Conservation (phyloP, 2,113 vertebrate genomes). For the Apodemus speciosus region DNA sequence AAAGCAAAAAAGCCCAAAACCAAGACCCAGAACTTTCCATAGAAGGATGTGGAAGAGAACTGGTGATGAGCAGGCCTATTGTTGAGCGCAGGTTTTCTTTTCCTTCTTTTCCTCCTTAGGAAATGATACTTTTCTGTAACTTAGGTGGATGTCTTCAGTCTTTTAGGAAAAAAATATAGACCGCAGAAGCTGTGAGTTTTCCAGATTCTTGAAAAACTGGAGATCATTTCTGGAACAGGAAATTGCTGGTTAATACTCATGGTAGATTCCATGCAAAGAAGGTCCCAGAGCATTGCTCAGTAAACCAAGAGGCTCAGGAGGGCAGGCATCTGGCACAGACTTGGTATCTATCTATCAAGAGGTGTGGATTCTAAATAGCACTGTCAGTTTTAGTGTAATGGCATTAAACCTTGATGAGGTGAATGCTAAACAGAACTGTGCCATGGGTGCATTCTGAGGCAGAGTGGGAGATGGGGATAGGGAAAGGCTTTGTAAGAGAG, state of each 20-base stretch:
- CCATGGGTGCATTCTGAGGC: background rate
- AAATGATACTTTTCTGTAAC: background rate
- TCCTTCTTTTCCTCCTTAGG: background rate
- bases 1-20: background rate
- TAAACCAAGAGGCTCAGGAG: background rate
- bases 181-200: background rate
- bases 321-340: background rate
- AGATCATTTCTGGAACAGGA: background rate
- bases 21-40: background rate
- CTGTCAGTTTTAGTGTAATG: background rate
- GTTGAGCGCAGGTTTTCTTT: background rate
- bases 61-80: background rate
- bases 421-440: background rate
- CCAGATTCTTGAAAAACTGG: constrained; percentile 17
- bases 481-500: background rate
- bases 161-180: background rate
- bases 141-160: background rate
- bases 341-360: background rate
- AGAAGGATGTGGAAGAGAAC: background rate
- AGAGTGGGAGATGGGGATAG: background rate
- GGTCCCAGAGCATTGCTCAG: background rate
- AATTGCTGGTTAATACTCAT: background rate
- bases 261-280: background rate
- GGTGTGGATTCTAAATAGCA: background rate
- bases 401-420: background rate